Conservation (phyloP, 2,113 vertebrate genomes). For the Philantomba maxwellii region DNA sequence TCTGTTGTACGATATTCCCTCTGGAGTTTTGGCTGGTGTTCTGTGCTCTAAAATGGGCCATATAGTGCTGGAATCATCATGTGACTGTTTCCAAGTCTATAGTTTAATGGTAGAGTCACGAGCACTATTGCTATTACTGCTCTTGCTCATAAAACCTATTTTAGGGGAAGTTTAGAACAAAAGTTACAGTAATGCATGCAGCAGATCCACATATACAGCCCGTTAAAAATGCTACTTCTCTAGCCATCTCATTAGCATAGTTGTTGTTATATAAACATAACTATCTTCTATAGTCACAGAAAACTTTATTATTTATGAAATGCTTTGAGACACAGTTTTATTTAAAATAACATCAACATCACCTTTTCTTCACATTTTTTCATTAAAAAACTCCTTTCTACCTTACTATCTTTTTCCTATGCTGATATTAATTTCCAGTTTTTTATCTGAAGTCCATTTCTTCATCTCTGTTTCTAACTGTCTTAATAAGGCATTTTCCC, state of each 20-base stretch:
- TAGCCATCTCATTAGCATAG: not conserved
- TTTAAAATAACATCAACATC: slow-evolving; percentile 37
- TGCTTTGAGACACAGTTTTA: not conserved
- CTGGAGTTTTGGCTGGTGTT: not conserved
- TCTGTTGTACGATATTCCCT: not conserved
- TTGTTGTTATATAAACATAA: not conserved
- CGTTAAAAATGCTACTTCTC: not conserved
- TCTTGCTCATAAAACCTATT: not conserved
- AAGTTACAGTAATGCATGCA: not conserved
- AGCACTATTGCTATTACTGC: not conserved
- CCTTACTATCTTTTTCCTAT: not conserved
- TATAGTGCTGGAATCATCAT: not conserved
- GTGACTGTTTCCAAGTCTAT: not conserved
- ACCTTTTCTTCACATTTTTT: slow-evolving; percentile 33
- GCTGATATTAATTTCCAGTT: not conserved
- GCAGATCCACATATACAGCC: not conserved
- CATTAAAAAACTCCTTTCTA: slow-evolving; percentile 17
- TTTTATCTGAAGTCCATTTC: not conserved
- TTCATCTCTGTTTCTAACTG: slow-evolving; percentile 36
- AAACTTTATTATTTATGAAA: slow-evolving; percentile 25
- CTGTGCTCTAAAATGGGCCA: not conserved
- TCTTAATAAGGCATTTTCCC: slow-evolving; percentile 18
- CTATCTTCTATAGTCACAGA: not conserved
- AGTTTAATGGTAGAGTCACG: not conserved
- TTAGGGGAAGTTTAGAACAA: not conserved